These are phyloP conservation scores for Tetramorium alpestre DNA, from an alignment of 1,140 invertebrate genomes.

Conservation along the genomic window DNA sequence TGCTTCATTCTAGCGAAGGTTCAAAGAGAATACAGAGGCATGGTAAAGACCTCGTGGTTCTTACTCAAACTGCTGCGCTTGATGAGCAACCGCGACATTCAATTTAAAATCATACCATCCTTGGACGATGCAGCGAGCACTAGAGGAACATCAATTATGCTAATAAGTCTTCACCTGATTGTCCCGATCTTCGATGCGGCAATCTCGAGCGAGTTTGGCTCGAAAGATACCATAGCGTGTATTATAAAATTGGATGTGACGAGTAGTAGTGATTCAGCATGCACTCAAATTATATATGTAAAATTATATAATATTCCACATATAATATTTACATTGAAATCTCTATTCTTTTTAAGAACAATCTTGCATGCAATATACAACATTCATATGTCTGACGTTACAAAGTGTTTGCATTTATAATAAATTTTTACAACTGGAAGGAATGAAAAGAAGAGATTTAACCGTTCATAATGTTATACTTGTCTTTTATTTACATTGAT, in stretches of 20 bases:
- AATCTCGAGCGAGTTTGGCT: neutral
- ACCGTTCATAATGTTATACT: no score
- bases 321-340: neutral
- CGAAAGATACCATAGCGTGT: slow-evolving; percentile 1
- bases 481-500: neutral
- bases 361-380: neutral
- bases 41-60: slow-evolving; percentile 36
- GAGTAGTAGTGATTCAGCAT: no score
- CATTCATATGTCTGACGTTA: neutral
- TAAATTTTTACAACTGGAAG: neutral
- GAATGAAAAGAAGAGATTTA: neutral
- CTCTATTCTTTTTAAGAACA: neutral
- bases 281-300: neutral
- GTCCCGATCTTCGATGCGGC: slow-evolving; percentile 16
- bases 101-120: slow-evolving; percentile 58
- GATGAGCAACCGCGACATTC: slow-evolving; percentile 62
- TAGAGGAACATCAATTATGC: slow-evolving; percentile 65
- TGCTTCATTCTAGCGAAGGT: neutral
- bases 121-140: neutral
- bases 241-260: neutral
- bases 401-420: neutral
- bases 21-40: slow-evolving; percentile 16
- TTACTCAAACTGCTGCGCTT: slow-evolving; percentile 71
- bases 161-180: slow-evolving; percentile 68
- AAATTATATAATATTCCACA: neutral